Base-by-base conservation (phyloP, 2,113 vertebrate genomes). In the Speoplatyrhinus poulsoni region DNA sequence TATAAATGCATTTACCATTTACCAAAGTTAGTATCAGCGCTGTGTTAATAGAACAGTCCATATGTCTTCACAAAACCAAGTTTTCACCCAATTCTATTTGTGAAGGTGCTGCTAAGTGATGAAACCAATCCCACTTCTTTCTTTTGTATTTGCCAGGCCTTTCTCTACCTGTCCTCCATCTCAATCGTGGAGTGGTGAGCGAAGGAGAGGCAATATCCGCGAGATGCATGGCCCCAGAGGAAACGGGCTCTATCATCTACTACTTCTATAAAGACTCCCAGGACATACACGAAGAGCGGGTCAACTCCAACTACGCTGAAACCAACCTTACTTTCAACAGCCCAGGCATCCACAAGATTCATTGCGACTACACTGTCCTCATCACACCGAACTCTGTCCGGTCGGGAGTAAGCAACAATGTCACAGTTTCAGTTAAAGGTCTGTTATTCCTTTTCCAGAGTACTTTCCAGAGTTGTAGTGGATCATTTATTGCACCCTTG, bases 131-230 rank as follows among this genome's bases (percentile, higher is more conserved):
- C 19, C 26, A 26, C 26, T 52, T 4, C 9, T 49, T 50, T 60
- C n/a, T 49, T 4, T 13, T 12, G 3, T 1, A 9, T n/a, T 65
- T 4, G 70, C 59, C 81, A 92, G 92, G 92, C 16, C 32, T 91
- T 53, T 85, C 88, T 3, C 70, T 19, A 6, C 92, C 93, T 8
- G 3, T 63, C 0, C 72, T 94, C 15, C 26, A 3, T 0, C n/a
- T 93, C 0, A 69, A 69, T 62, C 77, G 54, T 1, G 0, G 0
- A 0, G 5, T 0, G 3, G 3, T 92, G 47, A 76, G 0, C 0
- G 91, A 94, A 70, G 88, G 84, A 10, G 85, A 90, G 12, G 49
- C 54, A 12, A 46, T 92, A 9, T 80, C 3, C 0, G 80, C 78
- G 76, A 60, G 0, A 0, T 94, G 93, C 50, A 60, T 10, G 0